Evolutionary conservation across 1,140 invertebrate species (phyloP), one percentile per base, ranked within the genome.

Genomic region (Drosophila pruinosa): DNA sequence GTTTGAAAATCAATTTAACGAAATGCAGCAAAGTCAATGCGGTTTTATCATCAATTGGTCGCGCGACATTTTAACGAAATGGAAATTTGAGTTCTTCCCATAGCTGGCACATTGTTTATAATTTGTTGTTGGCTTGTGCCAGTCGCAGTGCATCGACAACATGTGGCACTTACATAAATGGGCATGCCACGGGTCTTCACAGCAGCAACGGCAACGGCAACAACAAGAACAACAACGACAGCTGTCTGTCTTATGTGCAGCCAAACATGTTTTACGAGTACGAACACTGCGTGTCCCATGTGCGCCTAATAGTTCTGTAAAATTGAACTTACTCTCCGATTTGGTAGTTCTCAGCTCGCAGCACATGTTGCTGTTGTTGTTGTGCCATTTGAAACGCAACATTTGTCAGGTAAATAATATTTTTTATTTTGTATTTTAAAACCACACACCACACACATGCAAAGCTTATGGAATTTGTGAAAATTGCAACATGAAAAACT

Each of bases 121-220:
- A 59, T 61, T 70, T 70, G 67, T 64, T 68, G 65, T 50, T 50
- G 45, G 36, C 68, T 57, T 71, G 53, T 57, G 68, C 52, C 68
- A 57, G 52, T 24, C 47, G 47, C 54, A 31, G 39, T 48, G 54
- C 53, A 24, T 48, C 48, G 48, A 45, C 67, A 78, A 75, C 77
- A 86, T 86, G 73, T 85, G 80, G 57, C 81, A 85, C 81, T 86
- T 77, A 85, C 81, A 81, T 77, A 81, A 77, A 86, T 86, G 82
- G 58, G 53, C 81, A 63, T 67, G 75, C 70, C 63, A 61, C 54
- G 63, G 19, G 59, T 47, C 50, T 21, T 50, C 41, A 43, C 43
- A 28, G 43, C 41, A 36, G 41, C 62, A 47, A n/a, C 50, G 21
- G 6, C 28, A 53, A 36, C 50, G 8, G 28, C 48, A 52, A 6